Conservation (phyloP, 2,113 vertebrate species). For the Coreoperca whiteheadi region DNA sequence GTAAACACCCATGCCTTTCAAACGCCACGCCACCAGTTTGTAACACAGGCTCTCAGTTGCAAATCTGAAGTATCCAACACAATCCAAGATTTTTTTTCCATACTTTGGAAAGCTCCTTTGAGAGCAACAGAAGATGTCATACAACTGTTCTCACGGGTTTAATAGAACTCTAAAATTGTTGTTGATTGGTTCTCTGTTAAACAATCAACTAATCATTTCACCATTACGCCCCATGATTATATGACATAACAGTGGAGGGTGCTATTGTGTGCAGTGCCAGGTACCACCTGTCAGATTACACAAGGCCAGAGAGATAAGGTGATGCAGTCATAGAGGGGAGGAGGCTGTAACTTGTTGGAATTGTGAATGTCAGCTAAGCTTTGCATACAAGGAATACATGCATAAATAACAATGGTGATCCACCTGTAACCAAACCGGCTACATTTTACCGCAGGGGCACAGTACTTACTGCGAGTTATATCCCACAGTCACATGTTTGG, state of each 20-base stretch:
- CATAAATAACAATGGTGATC: background rate
- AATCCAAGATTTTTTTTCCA: background rate
- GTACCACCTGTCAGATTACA: background rate
- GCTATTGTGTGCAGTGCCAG: background rate
- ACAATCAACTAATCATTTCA: background rate
- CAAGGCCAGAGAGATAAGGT: background rate
- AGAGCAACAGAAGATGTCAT: background rate
- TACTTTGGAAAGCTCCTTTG: background rate
- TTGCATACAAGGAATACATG: background rate
- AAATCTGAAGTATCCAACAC: background rate
- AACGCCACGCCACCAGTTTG: background rate
- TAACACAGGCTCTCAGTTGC: too few species aligned
- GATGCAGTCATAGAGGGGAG: background rate
- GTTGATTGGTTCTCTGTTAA: background rate
- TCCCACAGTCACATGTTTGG: slow-evolving; percentile 24
- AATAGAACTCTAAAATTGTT: background rate
- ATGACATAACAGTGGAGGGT: background rate
- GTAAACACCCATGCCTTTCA: background rate
- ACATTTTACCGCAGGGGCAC: background rate
- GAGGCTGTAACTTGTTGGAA: background rate
- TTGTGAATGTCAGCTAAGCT: background rate
- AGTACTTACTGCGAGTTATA: background rate
- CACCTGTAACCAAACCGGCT: background rate
- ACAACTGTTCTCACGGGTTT: background rate
- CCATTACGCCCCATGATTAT: too few species aligned